Evolutionary conservation across 2,888 invertebrate species (phyloP).

Genomic region (Pandemis heparana): DNA sequence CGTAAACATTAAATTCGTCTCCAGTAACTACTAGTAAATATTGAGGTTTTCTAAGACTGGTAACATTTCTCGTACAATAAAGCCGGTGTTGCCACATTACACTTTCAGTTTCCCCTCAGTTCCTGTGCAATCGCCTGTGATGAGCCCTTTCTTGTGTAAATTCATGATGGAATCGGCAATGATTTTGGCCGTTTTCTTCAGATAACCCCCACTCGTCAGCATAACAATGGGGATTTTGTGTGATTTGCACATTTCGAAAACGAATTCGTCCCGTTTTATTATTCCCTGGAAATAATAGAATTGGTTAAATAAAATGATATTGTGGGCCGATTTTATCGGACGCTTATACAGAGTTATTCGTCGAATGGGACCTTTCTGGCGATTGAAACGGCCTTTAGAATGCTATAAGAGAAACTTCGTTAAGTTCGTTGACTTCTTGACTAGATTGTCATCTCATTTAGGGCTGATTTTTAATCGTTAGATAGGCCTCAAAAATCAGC

Average conservation of each 20-base stretch:
- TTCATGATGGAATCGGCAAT: conserved; percentile 95
- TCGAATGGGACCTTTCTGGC: no score
- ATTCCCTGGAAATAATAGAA: conserved; percentile 88
- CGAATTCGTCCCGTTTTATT: conserved; percentile 92
- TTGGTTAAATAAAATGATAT: neutral
- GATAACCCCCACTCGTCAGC: conserved; percentile 95
- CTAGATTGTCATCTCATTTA: no score
- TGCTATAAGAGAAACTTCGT: no score
- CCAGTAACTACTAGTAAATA: neutral
- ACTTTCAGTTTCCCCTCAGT: neutral
- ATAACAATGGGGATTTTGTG: conserved; percentile 91
- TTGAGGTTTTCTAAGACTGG: neutral
- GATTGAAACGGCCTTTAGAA: no score
- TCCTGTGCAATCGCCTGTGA: conserved; percentile 56
- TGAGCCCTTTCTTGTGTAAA: conserved; percentile 87
- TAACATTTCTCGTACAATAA: neutral
- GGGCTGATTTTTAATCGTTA: no score
- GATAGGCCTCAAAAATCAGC: no score
- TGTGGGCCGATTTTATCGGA: no score
- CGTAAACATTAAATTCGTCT: neutral
- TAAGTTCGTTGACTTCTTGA: no score
- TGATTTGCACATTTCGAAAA: conserved; percentile 89
- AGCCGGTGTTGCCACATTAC: neutral
- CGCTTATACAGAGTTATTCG: no score
- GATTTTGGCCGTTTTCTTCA: conserved; percentile 90